Conservation (phyloP, 2,888 invertebrate genomes). For the Timandra comae region DNA sequence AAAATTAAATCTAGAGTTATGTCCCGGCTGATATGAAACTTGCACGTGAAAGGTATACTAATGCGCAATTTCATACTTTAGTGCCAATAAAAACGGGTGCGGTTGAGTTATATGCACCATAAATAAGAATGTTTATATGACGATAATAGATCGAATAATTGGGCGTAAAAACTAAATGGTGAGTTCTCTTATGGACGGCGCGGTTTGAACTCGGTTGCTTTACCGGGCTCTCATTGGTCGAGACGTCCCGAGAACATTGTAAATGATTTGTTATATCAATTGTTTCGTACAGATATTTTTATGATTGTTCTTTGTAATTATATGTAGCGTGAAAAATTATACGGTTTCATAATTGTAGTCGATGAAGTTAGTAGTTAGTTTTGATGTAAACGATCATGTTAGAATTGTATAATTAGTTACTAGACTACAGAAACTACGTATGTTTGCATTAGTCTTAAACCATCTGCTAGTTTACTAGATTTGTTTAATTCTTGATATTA, state of each 20-base stretch:
- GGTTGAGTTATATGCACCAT: conserved; percentile 48
- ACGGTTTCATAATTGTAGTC: no score
- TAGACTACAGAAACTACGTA: no score
- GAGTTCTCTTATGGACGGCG: conserved; percentile 33
- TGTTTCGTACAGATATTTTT: no score
- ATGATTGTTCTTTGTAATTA: no score
- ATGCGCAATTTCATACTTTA: conserved; percentile 70
- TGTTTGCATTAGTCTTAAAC: no score
- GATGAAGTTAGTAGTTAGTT: no score
- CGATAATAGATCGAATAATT: conserved; percentile 64
- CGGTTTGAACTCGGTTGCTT: conserved; percentile 9
- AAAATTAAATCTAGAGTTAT: conserved; percentile 67
- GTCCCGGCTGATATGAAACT: conserved; percentile 49
- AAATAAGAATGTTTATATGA: conserved; percentile 63
- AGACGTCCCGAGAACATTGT: conserved; percentile 34
- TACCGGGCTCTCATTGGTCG: conserved; percentile 41
- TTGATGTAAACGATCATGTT: no score
- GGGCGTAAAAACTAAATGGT: conserved; percentile 57
- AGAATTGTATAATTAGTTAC: no score
- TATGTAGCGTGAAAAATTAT: no score
- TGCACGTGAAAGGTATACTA: conserved; percentile 64
- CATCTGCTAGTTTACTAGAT: no score
- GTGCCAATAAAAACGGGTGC: conserved; percentile 60
- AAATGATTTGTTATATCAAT: conserved; percentile 20
- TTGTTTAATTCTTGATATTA: no score